Evolutionary conservation across 2,797 vertebrate genomes (phyloP).

Genomic region (Pachyuromys duprasi): DNA sequence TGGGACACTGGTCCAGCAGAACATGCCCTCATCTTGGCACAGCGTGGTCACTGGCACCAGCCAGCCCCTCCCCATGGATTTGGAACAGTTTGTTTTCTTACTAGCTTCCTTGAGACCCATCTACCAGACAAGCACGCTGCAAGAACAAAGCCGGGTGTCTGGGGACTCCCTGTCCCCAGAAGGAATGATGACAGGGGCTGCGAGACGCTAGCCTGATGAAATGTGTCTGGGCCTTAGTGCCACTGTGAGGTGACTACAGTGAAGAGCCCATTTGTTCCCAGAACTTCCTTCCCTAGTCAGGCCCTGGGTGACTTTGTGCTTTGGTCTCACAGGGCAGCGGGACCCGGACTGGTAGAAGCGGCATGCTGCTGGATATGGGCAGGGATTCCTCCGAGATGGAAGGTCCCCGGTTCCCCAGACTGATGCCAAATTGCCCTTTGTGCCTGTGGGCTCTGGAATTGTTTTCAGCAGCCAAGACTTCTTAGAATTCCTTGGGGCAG

Average conservation of each 20-base stretch:
- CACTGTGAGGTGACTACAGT: neutral
- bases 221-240: neutral
- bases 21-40: neutral
- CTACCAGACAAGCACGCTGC: fast-evolving
- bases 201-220: neutral
- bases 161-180: neutral
- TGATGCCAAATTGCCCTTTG: neutral
- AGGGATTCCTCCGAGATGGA: neutral
- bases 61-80: neutral
- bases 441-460: neutral
- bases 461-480: neutral
- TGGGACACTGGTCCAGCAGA: neutral
- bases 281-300: neutral
- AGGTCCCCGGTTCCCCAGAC: neutral
- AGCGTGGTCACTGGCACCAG: fast-evolving
- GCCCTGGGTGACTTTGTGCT: neutral
- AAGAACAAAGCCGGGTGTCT: neutral
- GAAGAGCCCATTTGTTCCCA: neutral
- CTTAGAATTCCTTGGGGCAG: neutral
- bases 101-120: neutral
- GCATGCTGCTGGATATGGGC: neutral
- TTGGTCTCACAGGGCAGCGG: too few relatives aligned
- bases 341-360: neutral
- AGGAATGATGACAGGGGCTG: neutral
- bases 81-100: neutral